Base-by-base conservation (phyloP, 2,888 invertebrate genomes). In the Blera fallax region DNA sequence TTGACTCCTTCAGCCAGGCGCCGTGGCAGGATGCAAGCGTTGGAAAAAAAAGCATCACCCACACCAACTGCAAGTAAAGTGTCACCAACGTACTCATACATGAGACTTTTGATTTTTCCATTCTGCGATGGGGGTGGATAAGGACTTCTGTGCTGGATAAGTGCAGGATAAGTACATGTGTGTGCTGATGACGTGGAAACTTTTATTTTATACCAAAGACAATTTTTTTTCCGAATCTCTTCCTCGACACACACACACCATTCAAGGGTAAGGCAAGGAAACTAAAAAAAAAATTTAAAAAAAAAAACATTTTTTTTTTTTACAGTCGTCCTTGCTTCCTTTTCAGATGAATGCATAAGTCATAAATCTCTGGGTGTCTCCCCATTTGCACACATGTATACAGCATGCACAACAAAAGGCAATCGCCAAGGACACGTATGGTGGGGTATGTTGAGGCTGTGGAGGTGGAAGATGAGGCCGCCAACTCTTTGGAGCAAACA, bases 331-430 rank as follows among this genome's bases (percentile, higher is more conserved):
- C 81, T 79, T 85, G 72, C 72, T 85, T 85, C 81, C 76, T 81
- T 77, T 81, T 45, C 76, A 81, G 81, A 80, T 85, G 81, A 85
- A 81, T 81, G 81, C 85, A 72, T 72, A 77, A 85, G 81, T 85
- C 85, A 85, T 85, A 85, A 85, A 85, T 85, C 81, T 65, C 54
- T n/a, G 14, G 32, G 64, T 76, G 76, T 72, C 58, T 50, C 58
- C 34, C 34, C 58, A 43, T 70, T 74, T 81, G 58, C 34, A 32
- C 32, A 45, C 50, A 56, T 77, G 40, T 70, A 48, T 45, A 76
- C 64, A 24, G n/a, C 24, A 85, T 76, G 65, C 60, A 81, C 65
- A 72, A 77, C 77, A 81, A 81, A 81, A 62, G 72, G 52, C 76
- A 81, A 72, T 72, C 54, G 76, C 18, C 76, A 77, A 85, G 81